A percentile compares a stretch with the other conserved stretches of the same genome.
phyloP scores from a whole-genome alignment of 2,797 vertebrate species.

The Molothrus ater region DNA sequence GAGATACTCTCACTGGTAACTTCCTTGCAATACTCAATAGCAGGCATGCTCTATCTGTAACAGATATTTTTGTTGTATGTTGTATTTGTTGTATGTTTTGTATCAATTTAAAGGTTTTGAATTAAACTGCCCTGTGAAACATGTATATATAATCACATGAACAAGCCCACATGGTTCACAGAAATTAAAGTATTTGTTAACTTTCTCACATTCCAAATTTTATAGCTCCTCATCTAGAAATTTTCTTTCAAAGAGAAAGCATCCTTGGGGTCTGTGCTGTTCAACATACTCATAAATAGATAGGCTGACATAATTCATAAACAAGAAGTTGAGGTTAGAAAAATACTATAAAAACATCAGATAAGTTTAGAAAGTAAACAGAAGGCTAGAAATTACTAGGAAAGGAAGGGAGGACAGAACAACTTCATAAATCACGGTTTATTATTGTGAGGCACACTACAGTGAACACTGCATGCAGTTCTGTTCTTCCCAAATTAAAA shows the following conservation, averaged over 20 bases:
- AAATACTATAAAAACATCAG: slow-evolving; percentile 46
- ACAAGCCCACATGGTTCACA: background rate
- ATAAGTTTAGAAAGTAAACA: slow-evolving; percentile 37
- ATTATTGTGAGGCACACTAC: background rate
- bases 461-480: background rate
- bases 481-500: background rate
- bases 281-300: background rate
- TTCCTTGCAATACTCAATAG: background rate
- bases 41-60: background rate
- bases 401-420: slow-evolving; percentile 12
- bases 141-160: background rate
- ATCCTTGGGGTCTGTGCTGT: background rate
- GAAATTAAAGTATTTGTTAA: background rate
- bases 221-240: background rate
- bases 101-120: background rate
- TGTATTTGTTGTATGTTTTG: background rate
- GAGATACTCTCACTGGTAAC: background rate
- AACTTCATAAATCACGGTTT: slow-evolving; percentile 41
- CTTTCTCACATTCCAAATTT: background rate
- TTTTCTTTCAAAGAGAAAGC: background rate
- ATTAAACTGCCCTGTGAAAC: background rate
- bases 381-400: slow-evolving; percentile 13
- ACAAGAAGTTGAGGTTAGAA: slow-evolving; percentile 27
- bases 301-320: background rate
- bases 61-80: background rate